Evolutionary conservation across 2,888 invertebrate genomes (phyloP), one percentile per base, ranked within the genome.

Genomic region (Bursaphelenchus okinawaensis): DNA sequence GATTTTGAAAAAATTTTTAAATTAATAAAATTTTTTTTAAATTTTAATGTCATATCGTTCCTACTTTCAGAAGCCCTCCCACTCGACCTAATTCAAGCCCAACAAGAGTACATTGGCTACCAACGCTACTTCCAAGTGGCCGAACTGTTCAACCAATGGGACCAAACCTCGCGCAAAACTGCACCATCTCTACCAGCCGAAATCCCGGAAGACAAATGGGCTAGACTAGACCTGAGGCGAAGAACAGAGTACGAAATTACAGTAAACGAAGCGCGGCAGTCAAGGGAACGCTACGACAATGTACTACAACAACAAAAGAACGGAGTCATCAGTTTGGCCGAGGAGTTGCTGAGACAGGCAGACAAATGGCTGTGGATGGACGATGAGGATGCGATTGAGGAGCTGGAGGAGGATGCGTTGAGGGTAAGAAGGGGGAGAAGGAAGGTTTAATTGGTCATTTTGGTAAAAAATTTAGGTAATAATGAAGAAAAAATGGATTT

Each of bases 141-240:
- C 40, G 58, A 52, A 26, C 27, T 55, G 20, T 70, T 66, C 29
- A 62, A 55, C 24, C 52, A 54, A 29, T 69, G 65, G 65, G 24
- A 31, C 26, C 56, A 65, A 19, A 69, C 69, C 19, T 59, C 70
- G 28, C 58, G 70, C 24, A 66, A 65, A 8, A 52, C 54, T 22
- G 51, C 61, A n/a, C 69, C 69, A 16, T 58, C 65, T 31, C 54
- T 69, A 9, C 69, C 69, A 22, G 24, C 31, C 1, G 70, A 69
- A 24, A 54, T 69, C 0, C 59, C 60, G 24, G 69, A 69, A 40
- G 69, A 69, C 7, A 68, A 70, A 23, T 69, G 69, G 69, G 69
- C 69, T 2, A 24, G 65, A 31, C 52, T 69, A 61, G 66, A 69
- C 40, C 55, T 69, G 19, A 56, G 58, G 20, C 26, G 69, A 16